Evolutionary conservation across 2,888 invertebrate genomes (phyloP).

Genomic region (Macrophya annulata): DNA sequence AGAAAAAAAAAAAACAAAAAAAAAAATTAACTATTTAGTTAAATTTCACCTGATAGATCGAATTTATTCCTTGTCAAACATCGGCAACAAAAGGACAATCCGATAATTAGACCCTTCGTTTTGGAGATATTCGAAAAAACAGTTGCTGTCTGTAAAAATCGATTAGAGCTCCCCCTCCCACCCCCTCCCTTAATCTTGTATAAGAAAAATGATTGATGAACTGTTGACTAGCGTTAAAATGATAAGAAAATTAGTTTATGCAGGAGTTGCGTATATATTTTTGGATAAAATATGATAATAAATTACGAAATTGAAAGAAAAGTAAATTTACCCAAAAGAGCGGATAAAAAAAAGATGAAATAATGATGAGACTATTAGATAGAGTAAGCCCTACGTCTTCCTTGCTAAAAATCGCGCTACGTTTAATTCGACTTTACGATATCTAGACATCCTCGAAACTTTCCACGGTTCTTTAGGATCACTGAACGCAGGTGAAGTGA

Average conservation of each 20-base stretch:
- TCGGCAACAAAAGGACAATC: too few relatives aligned
- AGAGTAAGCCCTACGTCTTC: neutral
- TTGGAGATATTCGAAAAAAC: too few relatives aligned
- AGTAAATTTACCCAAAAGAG: neutral
- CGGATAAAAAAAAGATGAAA: neutral
- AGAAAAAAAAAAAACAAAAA: too few relatives aligned
- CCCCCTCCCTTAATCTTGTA: neutral
- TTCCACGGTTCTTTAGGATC: neutral
- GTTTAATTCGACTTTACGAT: neutral
- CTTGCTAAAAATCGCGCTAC: neutral
- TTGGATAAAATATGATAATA: neutral
- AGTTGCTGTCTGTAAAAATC: too few relatives aligned
- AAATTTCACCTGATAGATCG: too few relatives aligned
- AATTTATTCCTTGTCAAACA: too few relatives aligned
- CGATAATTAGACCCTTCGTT: too few relatives aligned
- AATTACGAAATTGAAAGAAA: neutral
- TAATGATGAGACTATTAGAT: neutral
- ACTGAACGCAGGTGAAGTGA: neutral
- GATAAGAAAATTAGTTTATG: conserved; percentile 4
- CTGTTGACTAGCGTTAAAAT: conserved; percentile 2
- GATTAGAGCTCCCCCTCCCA: too few relatives aligned
- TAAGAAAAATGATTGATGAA: conserved; percentile 4
- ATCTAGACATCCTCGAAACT: neutral
- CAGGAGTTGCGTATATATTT: neutral
- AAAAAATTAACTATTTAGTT: too few relatives aligned